phyloP scores from a whole-genome alignment of 1,140 invertebrate genomes.

The Venturia canescens region DNA sequence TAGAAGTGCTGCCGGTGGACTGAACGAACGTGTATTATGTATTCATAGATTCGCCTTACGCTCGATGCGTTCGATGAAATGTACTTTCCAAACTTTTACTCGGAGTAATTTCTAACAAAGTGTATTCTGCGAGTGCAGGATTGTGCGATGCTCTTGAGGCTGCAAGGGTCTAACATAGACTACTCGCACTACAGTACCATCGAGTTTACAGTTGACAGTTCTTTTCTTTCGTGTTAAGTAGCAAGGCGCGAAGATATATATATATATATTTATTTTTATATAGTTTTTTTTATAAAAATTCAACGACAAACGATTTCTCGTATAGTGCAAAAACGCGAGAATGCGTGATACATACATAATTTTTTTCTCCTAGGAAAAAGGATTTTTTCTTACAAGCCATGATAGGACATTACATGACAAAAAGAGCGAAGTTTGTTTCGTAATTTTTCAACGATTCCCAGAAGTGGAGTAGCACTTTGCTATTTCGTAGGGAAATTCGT shows the following conservation, averaged over 20 bases:
- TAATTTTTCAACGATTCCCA: no score
- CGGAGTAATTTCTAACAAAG: constrained; percentile 13
- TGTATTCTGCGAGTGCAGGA: constrained; percentile 42
- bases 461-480: no score
- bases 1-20: not conserved
- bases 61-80: not conserved
- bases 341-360: constrained; percentile 5
- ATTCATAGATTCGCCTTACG: no score
- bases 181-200: constrained; percentile 28
- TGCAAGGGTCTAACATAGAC: constrained; percentile 34
- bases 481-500: no score
- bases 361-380: constrained; percentile 13
- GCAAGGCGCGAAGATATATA: constrained; percentile 41
- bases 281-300: constrained; percentile 26
- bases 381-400: no score
- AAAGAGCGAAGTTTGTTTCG: no score
- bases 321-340: constrained; percentile 22
- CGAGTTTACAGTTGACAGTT: constrained; percentile 16
- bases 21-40: no score
- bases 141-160: constrained; percentile 51
- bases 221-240: constrained; percentile 11
- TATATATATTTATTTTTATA: not conserved
- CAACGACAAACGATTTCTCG: not conserved
- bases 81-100: constrained; percentile 17
- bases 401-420: no score